phyloP scores from a whole-genome alignment of 2,113 vertebrate species.

The human (Homo sapiens) region DNA sequence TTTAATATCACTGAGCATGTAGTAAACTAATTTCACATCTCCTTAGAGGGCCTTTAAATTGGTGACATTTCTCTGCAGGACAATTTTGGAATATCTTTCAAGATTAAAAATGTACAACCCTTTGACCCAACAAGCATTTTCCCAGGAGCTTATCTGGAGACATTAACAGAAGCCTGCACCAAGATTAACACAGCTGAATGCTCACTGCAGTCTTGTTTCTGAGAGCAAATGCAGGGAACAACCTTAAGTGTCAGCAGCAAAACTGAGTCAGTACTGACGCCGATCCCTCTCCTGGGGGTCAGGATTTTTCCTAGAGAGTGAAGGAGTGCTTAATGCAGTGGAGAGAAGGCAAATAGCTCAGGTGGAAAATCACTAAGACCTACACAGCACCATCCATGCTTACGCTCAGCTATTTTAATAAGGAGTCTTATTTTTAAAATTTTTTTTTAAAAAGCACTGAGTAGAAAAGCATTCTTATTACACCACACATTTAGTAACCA shows the following conservation, averaged over 20 bases:
- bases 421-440: neutral
- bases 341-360: neutral
- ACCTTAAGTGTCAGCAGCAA: neutral
- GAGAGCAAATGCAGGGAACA: neutral
- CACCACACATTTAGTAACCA: neutral
- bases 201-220: neutral
- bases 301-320: neutral
- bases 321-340: neutral
- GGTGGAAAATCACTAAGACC: neutral
- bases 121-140: neutral
- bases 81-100: neutral
- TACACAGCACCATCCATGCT: accelerated
- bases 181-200: too few relatives aligned
- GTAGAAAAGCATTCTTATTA: neutral
- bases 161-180: neutral
- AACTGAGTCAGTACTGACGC: accelerated
- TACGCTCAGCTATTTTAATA: neutral
- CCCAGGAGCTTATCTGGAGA: neutral
- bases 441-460: neutral
- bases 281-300: neutral
- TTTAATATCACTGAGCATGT: neutral
- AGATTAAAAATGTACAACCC: neutral
- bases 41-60: neutral
- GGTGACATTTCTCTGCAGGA: neutral
- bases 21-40: neutral